phyloP scores from a whole-genome alignment of 2,888 invertebrate species.

The Archaeoteleia sp. region DNA sequence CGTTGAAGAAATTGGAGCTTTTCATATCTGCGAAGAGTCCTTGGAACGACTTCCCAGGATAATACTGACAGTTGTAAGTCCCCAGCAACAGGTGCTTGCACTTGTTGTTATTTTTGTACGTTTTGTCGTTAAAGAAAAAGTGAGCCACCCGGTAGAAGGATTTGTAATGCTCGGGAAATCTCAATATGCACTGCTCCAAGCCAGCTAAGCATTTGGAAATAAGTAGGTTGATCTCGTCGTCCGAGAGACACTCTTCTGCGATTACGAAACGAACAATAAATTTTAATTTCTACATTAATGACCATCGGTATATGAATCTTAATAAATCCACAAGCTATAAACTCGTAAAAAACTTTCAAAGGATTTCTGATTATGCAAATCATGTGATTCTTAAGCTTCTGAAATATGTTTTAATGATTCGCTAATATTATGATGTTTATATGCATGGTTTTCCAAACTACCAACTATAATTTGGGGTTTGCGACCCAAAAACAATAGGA shows the following conservation, averaged over 20 bases:
- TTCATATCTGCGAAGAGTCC: constrained; percentile 92
- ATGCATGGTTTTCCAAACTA: too few relatives aligned
- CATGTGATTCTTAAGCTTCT: background rate
- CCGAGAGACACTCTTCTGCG: constrained; percentile 64
- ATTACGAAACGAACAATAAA: background rate
- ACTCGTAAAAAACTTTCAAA: too few relatives aligned
- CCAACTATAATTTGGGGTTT: too few relatives aligned
- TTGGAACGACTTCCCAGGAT: constrained; percentile 80
- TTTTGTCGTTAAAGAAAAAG: constrained; percentile 85
- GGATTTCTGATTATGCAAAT: too few relatives aligned
- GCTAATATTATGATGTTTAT: too few relatives aligned
- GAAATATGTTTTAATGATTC: too few relatives aligned
- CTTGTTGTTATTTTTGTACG: constrained; percentile 81
- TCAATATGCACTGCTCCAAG: constrained; percentile 87
- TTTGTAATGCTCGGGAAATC: constrained; percentile 95
- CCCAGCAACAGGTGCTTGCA: constrained; percentile 84
- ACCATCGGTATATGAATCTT: background rate
- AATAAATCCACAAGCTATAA: too few relatives aligned
- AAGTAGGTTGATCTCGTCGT: constrained; percentile 79
- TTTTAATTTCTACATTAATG: background rate
- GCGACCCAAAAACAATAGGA: too few relatives aligned
- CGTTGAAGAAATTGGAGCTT: constrained; percentile 91
- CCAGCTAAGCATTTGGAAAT: constrained; percentile 84
- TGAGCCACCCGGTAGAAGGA: constrained; percentile 91
- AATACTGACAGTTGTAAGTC: constrained; percentile 80